phyloP scores from a whole-genome alignment of 2,113 vertebrate species.

The Sinocyclocheilus anshuiensis region DNA sequence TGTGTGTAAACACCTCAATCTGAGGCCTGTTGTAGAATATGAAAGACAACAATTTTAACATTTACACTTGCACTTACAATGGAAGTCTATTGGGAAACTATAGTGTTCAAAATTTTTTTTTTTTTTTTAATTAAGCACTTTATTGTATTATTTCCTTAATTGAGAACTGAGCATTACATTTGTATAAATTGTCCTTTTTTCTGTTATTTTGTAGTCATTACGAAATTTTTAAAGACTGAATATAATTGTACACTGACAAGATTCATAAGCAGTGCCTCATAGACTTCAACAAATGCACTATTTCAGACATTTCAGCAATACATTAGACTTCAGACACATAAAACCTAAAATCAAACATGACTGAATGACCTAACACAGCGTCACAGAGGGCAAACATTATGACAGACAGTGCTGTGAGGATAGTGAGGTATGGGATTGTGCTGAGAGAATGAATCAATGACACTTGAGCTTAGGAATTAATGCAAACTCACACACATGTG shows the following conservation, averaged over 20 bases:
- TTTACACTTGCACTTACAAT: neutral
- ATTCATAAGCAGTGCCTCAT: neutral
- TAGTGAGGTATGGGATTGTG: neutral
- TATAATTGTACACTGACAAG: neutral
- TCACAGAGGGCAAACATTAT: neutral
- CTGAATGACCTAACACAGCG: neutral
- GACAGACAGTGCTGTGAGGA: neutral
- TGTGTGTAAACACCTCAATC: neutral
- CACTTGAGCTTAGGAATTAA: neutral
- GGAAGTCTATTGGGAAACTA: neutral
- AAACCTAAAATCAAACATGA: neutral
- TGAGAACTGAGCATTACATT: neutral
- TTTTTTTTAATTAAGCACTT: too few species aligned
- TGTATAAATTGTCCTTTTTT: neutral
- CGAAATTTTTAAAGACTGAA: neutral
- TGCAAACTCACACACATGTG: constrained; percentile 21
- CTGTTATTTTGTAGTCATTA: neutral
- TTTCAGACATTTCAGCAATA: neutral
- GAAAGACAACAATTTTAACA: neutral
- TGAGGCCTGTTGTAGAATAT: neutral
- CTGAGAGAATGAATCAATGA: neutral
- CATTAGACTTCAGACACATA: neutral
- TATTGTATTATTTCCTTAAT: neutral
- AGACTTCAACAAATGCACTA: neutral
- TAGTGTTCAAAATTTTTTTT: too few species aligned